Evolutionary conservation across 2,888 invertebrate genomes (phyloP), one percentile per base, ranked within the genome.

Genomic region (Arge pagana): DNA sequence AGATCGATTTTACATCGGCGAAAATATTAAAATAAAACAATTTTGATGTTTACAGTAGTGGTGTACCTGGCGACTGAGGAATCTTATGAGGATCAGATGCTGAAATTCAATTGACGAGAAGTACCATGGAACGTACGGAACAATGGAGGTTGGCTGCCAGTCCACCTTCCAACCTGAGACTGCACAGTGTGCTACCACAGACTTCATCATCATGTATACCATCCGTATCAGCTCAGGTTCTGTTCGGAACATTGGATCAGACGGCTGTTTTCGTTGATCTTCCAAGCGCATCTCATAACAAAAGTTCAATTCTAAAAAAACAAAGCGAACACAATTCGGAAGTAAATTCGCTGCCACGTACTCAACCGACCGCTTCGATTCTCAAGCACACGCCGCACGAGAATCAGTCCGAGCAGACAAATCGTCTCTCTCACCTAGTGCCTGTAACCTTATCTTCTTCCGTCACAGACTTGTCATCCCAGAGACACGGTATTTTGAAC

Each of bases 361-460:
- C 64, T 36, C 66, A 66, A 16, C 67, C 69, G 23, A 83, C 83
- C 37, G 79, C 83, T 53, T 83, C 83, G 8, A 84, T 85, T 57
- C 69, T 85, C 23, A 85, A 84, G 64, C 77, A 82, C 56, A 83
- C 77, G 13, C 77, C 78, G 16, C 79, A 81, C 60, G 79, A 79
- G 51, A 80, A 80, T 58, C 72, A 71, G 50, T 67, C 69, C 55
- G 64, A 69, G 37, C 63, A 68, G 39, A 59, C 67, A 35, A 60
- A 62, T 11, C 61, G 53, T 51, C 66, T 73, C 13, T 64, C 71
- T 24, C 77, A 76, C 13, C 61, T 82, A 53, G 87, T 88, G 18
- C 89, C 89, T 7, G 89, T 90, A 3, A 90, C 89, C n/a, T 89
- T 89, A 77, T 89, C 89, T 5, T 87, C 89, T 1, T 88, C 81